Base-by-base conservation (phyloP, 2,113 vertebrate genomes). In the Macquaria australasica region DNA sequence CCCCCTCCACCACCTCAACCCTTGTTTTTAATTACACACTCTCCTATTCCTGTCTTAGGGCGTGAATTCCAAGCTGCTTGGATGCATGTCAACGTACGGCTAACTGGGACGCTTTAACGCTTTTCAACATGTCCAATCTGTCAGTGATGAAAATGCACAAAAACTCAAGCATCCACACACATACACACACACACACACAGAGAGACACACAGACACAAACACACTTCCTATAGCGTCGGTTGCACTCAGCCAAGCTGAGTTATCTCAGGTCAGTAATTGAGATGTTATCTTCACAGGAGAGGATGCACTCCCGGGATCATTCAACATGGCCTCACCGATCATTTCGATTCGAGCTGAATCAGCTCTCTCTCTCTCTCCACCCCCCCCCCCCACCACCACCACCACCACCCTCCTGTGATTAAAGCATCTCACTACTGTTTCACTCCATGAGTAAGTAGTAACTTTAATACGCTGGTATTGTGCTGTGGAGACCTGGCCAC, bases 21-120 rank as follows among this genome's bases (percentile, higher is more conserved):
- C 87, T 82, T 85, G 83, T 91, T 93, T 95, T 94, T 95, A 96
- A 96, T 96, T 95, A 95, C 91, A 94, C 89, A 91, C 90, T 94
- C 93, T 94, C 94, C 91, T 87, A 88, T 95, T 95, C 86, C 94
- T 80, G 87, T 93, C 86, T 92, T 9, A 91, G 86, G 91, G 93
- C 86, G 81, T 85, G 82, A 94, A 94, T 92, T 94, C 90, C 73
- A 82, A 79, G 82, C 82, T 43, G 71, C 86, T 87, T 67, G 80
- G 84, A 85, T 48, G 73, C 77, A 77, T 51, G 51, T 88, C 88
- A 91, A 84, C 83, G 43, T 39, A 21, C 12, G n/a, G 21, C 70
- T 77, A 82, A 80, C 64, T 28, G 53, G 78, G 71, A 77, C 43
- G 67, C 79, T 86, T 83, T 71, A 78, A 80, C 59, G n/a, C 81